A percentile compares a stretch with the other conserved stretches of the same genome.
Conservation (phyloP, 2,113 vertebrate species). For the Corythornis madagascariensis region DNA sequence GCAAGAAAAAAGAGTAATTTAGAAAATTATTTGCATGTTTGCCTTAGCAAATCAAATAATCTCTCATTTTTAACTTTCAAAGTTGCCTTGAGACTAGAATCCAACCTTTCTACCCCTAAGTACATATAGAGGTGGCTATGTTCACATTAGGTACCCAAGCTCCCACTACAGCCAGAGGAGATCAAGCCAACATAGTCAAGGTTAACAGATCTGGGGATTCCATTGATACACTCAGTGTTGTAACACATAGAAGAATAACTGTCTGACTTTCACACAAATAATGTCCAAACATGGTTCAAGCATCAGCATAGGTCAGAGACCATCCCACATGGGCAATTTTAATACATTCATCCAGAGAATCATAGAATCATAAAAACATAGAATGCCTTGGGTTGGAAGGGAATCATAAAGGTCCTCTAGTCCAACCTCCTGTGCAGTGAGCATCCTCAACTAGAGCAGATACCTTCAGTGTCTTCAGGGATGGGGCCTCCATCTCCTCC, state of each 20-base stretch:
- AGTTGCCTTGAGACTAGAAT: background rate
- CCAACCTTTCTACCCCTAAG: background rate
- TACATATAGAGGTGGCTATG: background rate
- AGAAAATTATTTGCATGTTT: background rate
- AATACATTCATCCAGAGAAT: background rate
- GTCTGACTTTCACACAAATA: background rate
- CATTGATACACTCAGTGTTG: background rate
- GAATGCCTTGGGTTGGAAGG: no score
- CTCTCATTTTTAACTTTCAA: background rate
- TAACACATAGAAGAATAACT: background rate
- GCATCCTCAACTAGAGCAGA: no score
- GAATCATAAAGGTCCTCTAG: no score
- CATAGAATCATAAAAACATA: no score
- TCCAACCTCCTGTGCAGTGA: no score
- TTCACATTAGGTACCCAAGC: background rate
- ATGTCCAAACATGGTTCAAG: background rate
- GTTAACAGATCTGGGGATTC: background rate
- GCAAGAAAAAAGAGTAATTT: background rate
- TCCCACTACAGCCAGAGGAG: background rate
- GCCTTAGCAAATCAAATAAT: background rate
- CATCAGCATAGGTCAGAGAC: background rate
- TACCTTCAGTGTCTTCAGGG: no score
- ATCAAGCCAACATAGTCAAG: background rate
- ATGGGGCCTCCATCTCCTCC: no score
- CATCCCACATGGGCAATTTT: background rate